These are phyloP conservation scores for Drosophila busckii DNA, from an alignment of 1,140 invertebrate genomes.

Conservation along the genomic window DNA sequence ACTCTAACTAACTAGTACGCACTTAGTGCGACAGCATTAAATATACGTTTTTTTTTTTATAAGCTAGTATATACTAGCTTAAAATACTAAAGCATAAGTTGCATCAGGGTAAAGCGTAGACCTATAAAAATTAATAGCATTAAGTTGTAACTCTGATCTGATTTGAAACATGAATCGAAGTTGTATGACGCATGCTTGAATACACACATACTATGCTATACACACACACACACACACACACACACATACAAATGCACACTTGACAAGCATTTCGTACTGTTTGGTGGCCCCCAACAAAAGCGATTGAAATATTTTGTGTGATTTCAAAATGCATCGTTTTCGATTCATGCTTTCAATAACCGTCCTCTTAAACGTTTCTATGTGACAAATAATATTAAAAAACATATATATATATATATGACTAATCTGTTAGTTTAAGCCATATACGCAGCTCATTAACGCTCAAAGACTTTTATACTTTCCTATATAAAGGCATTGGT, in stretches of 20 bases:
- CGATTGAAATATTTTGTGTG: no score
- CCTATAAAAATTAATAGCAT: slow-evolving; percentile 19
- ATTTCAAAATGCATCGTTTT: slow-evolving; percentile 21
- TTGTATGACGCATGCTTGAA: slow-evolving; percentile 17
- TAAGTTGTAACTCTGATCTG: neutral
- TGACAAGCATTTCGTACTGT: slow-evolving; percentile 22
- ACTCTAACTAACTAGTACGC: slow-evolving; percentile 18
- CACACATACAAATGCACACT: neutral
- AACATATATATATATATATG: neutral
- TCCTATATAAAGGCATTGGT: no score
- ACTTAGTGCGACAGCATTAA: neutral
- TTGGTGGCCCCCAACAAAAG: slow-evolving; percentile 40
- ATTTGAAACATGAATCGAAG: slow-evolving; percentile 47
- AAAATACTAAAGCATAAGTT: slow-evolving; percentile 12
- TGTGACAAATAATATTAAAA: slow-evolving; percentile 69
- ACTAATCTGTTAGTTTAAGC: no score
- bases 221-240: neutral
- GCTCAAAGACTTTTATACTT: slow-evolving; percentile 72
- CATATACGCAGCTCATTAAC: no score
- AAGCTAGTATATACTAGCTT: slow-evolving; percentile 3
- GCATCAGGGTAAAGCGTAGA: no score
- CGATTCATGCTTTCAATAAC: slow-evolving; percentile 62
- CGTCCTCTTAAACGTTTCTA: slow-evolving; percentile 75
- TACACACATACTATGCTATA: slow-evolving; percentile 22
- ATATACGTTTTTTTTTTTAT: slow-evolving; percentile 16